Base-by-base conservation (phyloP, 2,888 invertebrate genomes). In the Busseola fusca region DNA sequence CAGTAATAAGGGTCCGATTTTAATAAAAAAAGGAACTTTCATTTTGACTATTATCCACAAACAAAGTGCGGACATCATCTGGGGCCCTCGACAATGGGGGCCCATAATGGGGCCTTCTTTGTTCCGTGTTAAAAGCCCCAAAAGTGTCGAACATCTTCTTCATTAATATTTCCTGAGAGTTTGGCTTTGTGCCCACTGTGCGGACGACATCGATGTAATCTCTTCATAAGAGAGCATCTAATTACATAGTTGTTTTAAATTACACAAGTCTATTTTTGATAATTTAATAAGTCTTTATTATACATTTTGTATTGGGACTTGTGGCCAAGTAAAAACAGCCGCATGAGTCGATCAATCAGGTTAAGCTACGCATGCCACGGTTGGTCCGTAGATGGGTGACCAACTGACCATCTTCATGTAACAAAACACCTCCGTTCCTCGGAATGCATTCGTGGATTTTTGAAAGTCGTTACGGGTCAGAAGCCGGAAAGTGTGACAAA, bases 121-220 rank as follows among this genome's bases (percentile, higher is more conserved):
- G 93, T 93, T 91, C 90, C 76, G 80, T 79, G 79, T 86, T 87
- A 89, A 91, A 90, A 91, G 90, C 91, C 89, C 91, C 83, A 84
- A 86, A 87, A 91, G 89, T 92, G 92, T 93, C 89, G 81, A 90
- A 92, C 93, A 92, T 92, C 92, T 92, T 91, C 92, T 92, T 92
- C 92, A 92, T 93, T 93, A 93, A 93, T 92, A 92, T 91, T 91
- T 90, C 59, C 67, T 57, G 63, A 45, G 69, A 72, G 76, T 82
- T 73, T 30, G 74, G 70, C 76, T 75, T 81, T 78, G 79, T 74
- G 64, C 70, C 57, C n/a, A 64, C 65, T 64, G 62, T 69, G 62
- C 65, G 64, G 69, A 65, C 72, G 77, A 78, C 82, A 82, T 84
- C 74, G 75, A 81, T 83, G 86, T 86, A 85, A 86, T 83, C 80